Base-by-base conservation (phyloP, 2,888 invertebrate genomes). In the Laothoe populi region DNA sequence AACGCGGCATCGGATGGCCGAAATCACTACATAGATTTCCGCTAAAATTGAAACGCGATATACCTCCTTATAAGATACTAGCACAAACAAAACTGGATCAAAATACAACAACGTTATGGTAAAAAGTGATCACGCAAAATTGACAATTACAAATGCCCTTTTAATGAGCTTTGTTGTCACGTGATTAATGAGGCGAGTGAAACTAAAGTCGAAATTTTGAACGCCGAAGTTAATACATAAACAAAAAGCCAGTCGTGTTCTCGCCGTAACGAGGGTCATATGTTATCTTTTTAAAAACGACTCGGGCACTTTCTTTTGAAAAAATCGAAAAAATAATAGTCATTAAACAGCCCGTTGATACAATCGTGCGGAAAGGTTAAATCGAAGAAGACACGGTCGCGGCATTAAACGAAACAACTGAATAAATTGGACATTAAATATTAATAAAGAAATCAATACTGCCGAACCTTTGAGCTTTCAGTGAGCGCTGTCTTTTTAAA, bases 91-190 rank as follows among this genome's bases (percentile, higher is more conserved):
- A 70, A 68, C 65, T 63, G 66, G 69, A 69, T 68, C 71, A 72
- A 63, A 67, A 69, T 61, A 81, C 78, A 80, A 73, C 71, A 73
- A 74, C 67, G 80, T 70, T 65, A 66, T 64, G 2, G 63, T 21
- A 64, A 74, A 77, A 83, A 80, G 72, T 72, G 64, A 68, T 66
- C 70, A 67, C 48, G 40, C 24, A 31, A 88, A 87, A 86, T 83
- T 86, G 88, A 87, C 87, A 88, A 88, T 87, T 86, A 89, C 85
- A 87, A 89, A 90, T 89, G 84, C 82, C 84, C 75, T 82, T 80
- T 83, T 90, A 91, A 91, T 90, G 88, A 88, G 87, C 78, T 83
- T 78, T 77, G 84, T 87, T 86, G 84, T 86, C 84, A 81, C 78
- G 83, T 90, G 88, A 90, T 89, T 87, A 84, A 90, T 87, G 87